Evolutionary conservation across 2,113 vertebrate genomes (phyloP), one percentile per base, ranked within the genome.

Genomic region (Corythoichthys intestinalis): DNA sequence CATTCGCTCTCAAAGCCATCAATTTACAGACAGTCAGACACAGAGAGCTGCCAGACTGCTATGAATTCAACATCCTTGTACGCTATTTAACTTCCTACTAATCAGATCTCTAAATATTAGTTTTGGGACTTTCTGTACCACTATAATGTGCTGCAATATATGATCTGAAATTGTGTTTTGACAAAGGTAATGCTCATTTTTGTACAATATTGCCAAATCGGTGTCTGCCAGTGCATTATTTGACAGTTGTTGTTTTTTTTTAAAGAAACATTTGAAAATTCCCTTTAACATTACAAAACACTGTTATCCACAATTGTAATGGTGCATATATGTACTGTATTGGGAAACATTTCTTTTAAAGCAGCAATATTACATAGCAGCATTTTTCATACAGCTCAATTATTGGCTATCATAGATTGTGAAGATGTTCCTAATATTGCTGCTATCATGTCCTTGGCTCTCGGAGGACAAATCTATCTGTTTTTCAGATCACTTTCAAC

Each of bases 31-130:
- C 96, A 0, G 92, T 98, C 72, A 93, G 94, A 67, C 92, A 96
- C 49, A 93, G 96, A 0, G 96, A 98, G 72, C 92, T 98, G 67
- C 97, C 97, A 0, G 96, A 99, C 87, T 98, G 96, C 76, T 99
- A 98, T 0, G 92, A 95, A 84, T 99, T 99, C 79, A 93, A 87
- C 39, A 89, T 98, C 47, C 90, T 83, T 44, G 97, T 98, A 85
- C 20, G 92, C 88, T 67, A 72, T 46, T 53, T 37, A 2, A 44
- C 68, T 52, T 58, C 8, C 4, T 52, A 6, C 46, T 67, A 14
- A 70, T 53, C 37, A 13, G 20, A 67, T 35, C 58, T 39, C 65
- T 38, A 49, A 73, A 79, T 50, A 13, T 62, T 61, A 62, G 47
- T 61, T 60, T 56, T 7, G 54, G 48, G 56, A 39, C 15, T 44